Conservation (phyloP, 2,113 vertebrate species). For the Megaceryle torquata region DNA sequence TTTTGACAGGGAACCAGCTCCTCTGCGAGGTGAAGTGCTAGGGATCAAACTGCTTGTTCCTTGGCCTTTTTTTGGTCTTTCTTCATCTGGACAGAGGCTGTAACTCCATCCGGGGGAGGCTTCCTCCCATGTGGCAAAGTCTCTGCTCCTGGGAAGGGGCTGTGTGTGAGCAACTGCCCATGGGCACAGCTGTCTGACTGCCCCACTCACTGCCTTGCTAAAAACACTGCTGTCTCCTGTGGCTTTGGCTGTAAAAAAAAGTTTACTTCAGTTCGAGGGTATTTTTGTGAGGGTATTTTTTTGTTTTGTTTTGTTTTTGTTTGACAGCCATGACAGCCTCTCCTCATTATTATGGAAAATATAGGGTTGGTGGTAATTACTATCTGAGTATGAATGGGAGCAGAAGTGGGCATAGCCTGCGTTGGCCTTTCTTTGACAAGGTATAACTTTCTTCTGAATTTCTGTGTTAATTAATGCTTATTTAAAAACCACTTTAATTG, state of each 20-base stretch:
- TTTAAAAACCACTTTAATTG: constrained; percentile 88
- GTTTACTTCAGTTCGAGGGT: constrained; percentile 74
- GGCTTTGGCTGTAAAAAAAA: constrained; percentile 35
- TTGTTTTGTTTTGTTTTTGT: constrained; percentile 73
- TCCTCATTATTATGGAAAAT: constrained; percentile 94
- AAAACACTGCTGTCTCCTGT: neutral
- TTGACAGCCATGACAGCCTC: constrained; percentile 85
- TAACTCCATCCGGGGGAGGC: neutral
- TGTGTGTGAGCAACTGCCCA: neutral
- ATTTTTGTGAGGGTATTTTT: constrained; percentile 62
- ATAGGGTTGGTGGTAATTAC: constrained; percentile 92
- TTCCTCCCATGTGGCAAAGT: neutral
- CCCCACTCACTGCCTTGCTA: neutral
- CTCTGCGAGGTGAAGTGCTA: rapidly evolving
- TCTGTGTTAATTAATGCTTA: constrained; percentile 90
- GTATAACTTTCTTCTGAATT: constrained; percentile 90
- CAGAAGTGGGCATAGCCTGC: constrained; percentile 84
- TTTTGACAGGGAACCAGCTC: neutral
- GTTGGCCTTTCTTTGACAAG: constrained; percentile 90
- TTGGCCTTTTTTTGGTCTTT: neutral
- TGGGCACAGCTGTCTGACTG: neutral
- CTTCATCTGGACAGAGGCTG: rapidly evolving
- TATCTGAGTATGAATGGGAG: constrained; percentile 86
- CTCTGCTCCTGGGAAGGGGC: neutral
- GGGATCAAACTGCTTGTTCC: neutral